Conservation (phyloP, 92 coral and sea anemone genomes). For the Pocillopora meandrina region DNA sequence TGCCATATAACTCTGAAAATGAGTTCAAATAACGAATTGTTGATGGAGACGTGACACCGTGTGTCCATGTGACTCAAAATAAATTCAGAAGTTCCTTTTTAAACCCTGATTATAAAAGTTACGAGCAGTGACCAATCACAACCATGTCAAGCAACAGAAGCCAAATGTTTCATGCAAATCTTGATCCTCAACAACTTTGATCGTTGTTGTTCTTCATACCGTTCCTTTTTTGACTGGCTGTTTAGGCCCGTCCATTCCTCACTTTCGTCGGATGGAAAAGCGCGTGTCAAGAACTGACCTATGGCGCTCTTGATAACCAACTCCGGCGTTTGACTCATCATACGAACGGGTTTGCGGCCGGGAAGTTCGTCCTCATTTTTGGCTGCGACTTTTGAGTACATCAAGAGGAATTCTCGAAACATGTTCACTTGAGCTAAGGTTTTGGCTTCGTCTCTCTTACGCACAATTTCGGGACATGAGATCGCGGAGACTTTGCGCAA, state of each 20-base stretch:
- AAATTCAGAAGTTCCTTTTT: too few species aligned
- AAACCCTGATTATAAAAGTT: too few species aligned
- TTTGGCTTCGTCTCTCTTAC: constrained; percentile 35
- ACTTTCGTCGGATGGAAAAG: constrained; percentile 65
- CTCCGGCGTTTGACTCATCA: constrained; percentile 83
- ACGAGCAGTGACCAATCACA: not conserved
- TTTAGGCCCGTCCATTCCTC: constrained; percentile 11
- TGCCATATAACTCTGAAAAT: too few species aligned
- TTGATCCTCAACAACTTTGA: constrained; percentile 72
- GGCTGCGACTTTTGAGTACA: constrained; percentile 77
- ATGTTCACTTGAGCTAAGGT: constrained; percentile 28
- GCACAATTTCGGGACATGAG: constrained; percentile 24
- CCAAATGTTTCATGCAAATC: constrained; percentile 83
- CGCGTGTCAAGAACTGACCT: constrained; percentile 73
- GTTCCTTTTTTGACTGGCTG: constrained; percentile 33
- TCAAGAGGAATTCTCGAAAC: constrained; percentile 75
- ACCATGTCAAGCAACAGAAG: constrained; percentile 54
- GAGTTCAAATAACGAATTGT: too few species aligned
- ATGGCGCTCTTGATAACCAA: constrained; percentile 85
- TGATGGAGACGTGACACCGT: too few species aligned
- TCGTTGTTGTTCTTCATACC: constrained; percentile 70
- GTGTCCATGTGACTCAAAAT: too few species aligned
- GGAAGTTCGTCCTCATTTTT: constrained; percentile 26
- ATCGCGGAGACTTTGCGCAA: not conserved
- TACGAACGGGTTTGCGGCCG: constrained; percentile 46